Base-by-base conservation (phyloP, 2,888 invertebrate species). In the Harpalus rufipes region DNA sequence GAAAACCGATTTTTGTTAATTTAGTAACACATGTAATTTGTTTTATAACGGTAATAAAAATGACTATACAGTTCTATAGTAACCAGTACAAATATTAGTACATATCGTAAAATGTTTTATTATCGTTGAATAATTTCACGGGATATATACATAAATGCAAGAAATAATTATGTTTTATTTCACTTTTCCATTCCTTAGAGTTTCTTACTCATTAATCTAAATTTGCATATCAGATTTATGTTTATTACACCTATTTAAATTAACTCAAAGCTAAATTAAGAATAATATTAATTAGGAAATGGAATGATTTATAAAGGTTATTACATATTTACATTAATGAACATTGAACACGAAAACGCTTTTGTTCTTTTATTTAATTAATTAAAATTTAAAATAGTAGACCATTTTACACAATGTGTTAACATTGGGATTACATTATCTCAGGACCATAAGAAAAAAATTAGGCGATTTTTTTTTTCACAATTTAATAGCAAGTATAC, bases 231-330 rank as follows among this genome's bases (percentile, higher is more conserved):
- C 44, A 51, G 44, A 51, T 51, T 51, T 51, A 51, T 51, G 44
- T 51, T 51, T 51, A 51, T 51, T 51, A 12, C 44, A 51, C 44
- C 44, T 51, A 51, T 51, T 51, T 51, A 51, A 51, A 51, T 51
- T 51, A 51, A 51, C 44, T 51, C 44, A 51, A 51, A 51, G 44
- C 18, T 18, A 63, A 63, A 21, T 63, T 63, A 63, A 63, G 18
- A 21, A 63, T 63, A 63, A 61, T 61, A 18, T 18, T 61, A 61
- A 61, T 61, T 18, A 61, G 61, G 18, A 61, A 16, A 61, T 3
- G 14, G 59, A 61, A 21, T 61, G 8, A 61, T 51, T 12, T 51
- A 51, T 51, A 12, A 51, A 51, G 44, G 44, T 51, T 51, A 12
- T 44, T 12, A 12, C 10, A 12, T 51, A 51, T 51, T 51, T 51